phyloP scores from a whole-genome alignment of 2,113 vertebrate genomes.

The Budorcas taxicolor region DNA sequence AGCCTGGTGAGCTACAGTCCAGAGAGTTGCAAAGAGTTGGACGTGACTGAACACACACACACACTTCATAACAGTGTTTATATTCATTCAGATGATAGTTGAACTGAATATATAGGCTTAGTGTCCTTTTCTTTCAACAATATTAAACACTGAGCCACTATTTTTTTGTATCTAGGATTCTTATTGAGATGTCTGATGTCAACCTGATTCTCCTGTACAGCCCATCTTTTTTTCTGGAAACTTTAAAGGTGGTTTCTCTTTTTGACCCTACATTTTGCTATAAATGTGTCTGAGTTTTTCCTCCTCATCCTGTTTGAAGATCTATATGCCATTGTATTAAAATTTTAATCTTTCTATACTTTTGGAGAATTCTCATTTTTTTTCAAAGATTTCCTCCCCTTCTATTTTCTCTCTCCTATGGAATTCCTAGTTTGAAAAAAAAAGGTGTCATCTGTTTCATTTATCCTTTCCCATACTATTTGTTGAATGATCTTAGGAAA shows the following conservation, averaged over 20 bases:
- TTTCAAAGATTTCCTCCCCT: neutral
- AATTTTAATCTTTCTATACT: neutral
- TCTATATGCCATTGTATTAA: neutral
- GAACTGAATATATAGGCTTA: neutral
- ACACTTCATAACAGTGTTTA: neutral
- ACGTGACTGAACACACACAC: neutral
- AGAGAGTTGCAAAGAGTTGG: neutral
- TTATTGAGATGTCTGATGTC: neutral
- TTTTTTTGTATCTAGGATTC: neutral
- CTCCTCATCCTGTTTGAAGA: neutral
- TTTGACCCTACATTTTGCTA: neutral
- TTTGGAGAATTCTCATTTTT: neutral
- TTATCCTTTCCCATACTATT: neutral
- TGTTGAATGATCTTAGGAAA: neutral
- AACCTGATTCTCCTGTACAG: neutral
- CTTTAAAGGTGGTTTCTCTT: neutral
- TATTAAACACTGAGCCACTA: neutral
- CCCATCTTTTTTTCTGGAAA: neutral
- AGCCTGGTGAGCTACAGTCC: neutral
- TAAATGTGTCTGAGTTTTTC: neutral
- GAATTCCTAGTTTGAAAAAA: neutral
- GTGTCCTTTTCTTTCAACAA: neutral
- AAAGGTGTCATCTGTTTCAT: neutral
- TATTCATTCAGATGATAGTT: neutral
- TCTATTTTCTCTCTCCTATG: neutral